Evolutionary conservation across 92 coral and sea anemone genomes (phyloP), one percentile per base, ranked within the genome.

Genomic region (Pocillopora meandrina): DNA sequence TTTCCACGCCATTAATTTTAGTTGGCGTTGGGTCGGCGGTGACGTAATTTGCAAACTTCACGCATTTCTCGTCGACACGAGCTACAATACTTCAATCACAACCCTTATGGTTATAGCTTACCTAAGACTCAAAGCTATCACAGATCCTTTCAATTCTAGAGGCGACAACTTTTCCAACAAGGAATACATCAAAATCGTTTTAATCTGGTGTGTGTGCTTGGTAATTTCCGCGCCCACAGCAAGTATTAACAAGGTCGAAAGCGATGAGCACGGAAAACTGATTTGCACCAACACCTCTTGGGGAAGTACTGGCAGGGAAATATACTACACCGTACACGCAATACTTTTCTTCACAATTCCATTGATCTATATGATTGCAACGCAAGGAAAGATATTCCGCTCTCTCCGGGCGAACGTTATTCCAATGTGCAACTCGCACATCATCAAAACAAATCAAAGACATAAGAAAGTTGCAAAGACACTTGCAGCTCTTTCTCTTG

Each of bases 1-100:
- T 77, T 31, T 85, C 31, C 31, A 85, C 76, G 52, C 15, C 36
- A 26, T 69, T n/a, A 77, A 31, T 20, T 83, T 74, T 60, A 9
- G 62, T n/a, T 61, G 74, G 47, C 76, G 64, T 17, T 85, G 88
- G 88, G 63, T 69, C 19, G 88, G 88, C 26, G 88, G 88, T 5
- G 31, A 85, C 36, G 21, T 3, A 31, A 76, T 77, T 1, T 85
- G 88, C 70, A 85, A 85, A 56, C 42, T 77, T 68, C 88, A 85
- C 14, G 88, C 77, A 18, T 85, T 76, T 31, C 82, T 85, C 14
- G 52, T 85, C 12, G 88, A 85, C 31, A 34, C 88, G 18, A 62
- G 69, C 76, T 85, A 85, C 26, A 76, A 77, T 56, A 63, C 82
- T 19, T 85, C 88, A 12, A 76, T 85, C 23, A 61, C 81, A 3